Evolutionary conservation across 2,888 invertebrate species (phyloP).

Genomic region (Cantharis flavilabris): DNA sequence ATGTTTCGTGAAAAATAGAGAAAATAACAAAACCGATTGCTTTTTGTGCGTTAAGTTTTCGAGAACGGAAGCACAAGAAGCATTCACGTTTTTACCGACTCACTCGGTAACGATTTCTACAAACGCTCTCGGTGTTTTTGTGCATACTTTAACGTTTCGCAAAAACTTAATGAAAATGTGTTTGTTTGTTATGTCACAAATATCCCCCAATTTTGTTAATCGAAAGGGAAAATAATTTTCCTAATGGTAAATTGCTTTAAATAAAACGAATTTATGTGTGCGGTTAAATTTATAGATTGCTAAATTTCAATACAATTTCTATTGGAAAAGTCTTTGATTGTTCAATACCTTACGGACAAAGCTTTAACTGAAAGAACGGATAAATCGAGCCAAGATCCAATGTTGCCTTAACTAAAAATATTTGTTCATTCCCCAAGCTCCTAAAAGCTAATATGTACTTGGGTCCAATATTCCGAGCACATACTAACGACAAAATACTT

Average conservation of each 20-base stretch:
- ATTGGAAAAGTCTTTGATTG: slow-evolving; percentile 20
- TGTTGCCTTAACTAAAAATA: slow-evolving; percentile 27
- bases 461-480: slow-evolving; percentile 17
- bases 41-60: neutral
- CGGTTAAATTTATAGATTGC: neutral
- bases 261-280: neutral
- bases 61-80: neutral
- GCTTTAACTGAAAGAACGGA: slow-evolving; percentile 15
- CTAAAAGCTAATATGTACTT: slow-evolving; percentile 22
- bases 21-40: neutral
- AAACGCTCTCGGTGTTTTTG: slow-evolving; percentile 1
- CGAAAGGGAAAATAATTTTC: neutral
- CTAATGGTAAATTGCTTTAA: neutral
- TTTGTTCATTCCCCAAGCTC: slow-evolving; percentile 28
- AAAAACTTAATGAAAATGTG: slow-evolving; percentile 3
- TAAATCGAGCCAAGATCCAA: slow-evolving; percentile 25
- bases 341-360: slow-evolving; percentile 24
- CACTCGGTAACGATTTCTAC: neutral
- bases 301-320: slow-evolving; percentile 24
- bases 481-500: slow-evolving; percentile 8
- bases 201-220: neutral
- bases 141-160: neutral
- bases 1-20: neutral
- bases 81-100: neutral
- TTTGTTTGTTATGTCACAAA: slow-evolving; percentile 4